Evolutionary conservation across 2,888 invertebrate species (phyloP).

Genomic region (Luffia ferchaultella): DNA sequence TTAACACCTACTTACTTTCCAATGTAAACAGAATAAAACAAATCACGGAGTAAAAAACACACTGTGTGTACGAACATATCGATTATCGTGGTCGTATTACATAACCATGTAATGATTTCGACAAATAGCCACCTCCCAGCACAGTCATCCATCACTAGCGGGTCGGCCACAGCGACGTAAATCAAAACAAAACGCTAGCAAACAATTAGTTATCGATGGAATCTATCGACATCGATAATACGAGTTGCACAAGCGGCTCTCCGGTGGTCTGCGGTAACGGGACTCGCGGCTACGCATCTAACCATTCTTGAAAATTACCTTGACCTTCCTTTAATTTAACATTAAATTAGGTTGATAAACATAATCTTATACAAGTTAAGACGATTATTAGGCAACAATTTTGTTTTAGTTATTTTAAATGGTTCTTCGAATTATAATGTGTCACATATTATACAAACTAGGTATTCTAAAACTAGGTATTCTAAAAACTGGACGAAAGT

Average conservation of each 20-base stretch:
- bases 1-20: no score
- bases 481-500: no score
- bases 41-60: no score
- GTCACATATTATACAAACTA: not conserved
- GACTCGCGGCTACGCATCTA: conserved; percentile 3
- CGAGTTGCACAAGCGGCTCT: conserved; percentile 14
- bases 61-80: not conserved
- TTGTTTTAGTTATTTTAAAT: no score
- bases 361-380: no score
- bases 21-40: no score
- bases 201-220: conserved; percentile 18
- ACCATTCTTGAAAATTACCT: not conserved
- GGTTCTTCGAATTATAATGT: no score
- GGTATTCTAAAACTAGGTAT: no score
- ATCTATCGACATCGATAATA: conserved; percentile 10
- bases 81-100: not conserved
- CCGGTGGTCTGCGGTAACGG: conserved; percentile 18
- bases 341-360: no score
- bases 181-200: conserved; percentile 17
- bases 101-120: not conserved
- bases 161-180: conserved; percentile 7
- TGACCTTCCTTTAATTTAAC: not conserved
- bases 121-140: not conserved
- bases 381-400: no score
- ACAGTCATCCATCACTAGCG: not conserved